Evolutionary conservation across 2,888 invertebrate genomes (phyloP).

Genomic region (Hirtodrosophila cameraria): DNA sequence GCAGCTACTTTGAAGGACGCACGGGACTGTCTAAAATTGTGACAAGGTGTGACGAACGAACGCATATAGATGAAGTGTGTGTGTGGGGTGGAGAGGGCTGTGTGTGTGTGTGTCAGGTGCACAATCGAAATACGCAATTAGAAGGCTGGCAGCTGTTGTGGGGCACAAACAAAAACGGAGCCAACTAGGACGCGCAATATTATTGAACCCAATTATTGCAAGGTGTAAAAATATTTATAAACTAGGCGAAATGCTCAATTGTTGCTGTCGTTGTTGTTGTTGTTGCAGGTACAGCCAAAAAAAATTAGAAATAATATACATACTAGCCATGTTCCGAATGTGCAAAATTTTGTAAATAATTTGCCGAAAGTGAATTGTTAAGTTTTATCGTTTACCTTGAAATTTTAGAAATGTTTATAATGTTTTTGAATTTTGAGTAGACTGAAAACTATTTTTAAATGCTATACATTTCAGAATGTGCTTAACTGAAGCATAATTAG

Average conservation of each 20-base stretch:
- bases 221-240: constrained; percentile 64
- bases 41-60: constrained; percentile 61
- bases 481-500: too few relatives aligned
- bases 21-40: constrained; percentile 44
- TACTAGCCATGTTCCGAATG: constrained; percentile 31
- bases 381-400: constrained; percentile 7
- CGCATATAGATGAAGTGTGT: neutral
- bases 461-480: neutral
- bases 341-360: constrained; percentile 18
- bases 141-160: constrained; percentile 28
- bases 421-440: neutral
- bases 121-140: constrained; percentile 56
- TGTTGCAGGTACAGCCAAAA: constrained; percentile 51
- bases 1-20: constrained; percentile 68
- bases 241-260: constrained; percentile 21
- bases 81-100: too few relatives aligned
- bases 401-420: constrained; percentile 10
- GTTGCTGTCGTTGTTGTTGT: constrained; percentile 30
- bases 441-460: constrained; percentile 11
- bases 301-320: constrained; percentile 50
- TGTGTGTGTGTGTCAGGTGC: constrained; percentile 29
- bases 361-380: constrained; percentile 1
- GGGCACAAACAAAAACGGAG: constrained; percentile 1
- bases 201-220: constrained; percentile 35
- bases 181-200: constrained; percentile 3